Base-by-base conservation (phyloP, 2,888 invertebrate genomes). In the Lacanobia wlatinum region DNA sequence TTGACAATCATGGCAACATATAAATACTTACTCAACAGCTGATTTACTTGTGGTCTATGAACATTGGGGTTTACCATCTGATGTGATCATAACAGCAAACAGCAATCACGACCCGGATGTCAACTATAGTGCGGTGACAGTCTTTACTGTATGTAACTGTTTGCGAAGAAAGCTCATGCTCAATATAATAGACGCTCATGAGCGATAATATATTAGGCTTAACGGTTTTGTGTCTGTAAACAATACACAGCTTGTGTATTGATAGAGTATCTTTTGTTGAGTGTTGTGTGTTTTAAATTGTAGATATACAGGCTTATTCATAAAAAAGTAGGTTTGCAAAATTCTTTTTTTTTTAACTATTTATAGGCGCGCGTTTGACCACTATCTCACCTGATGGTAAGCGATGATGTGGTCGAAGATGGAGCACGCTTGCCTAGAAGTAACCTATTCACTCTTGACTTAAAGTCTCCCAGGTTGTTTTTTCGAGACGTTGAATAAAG, bases 181-280 rank as follows among this genome's bases (percentile, higher is more conserved):
- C 46, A 43, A 23, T 60, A 67, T 60, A 60, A 74, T 68, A 55
- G n/a, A 48, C 12, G 34, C 28, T 68, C 48, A 46, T 68, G 53
- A 76, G 21, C 21, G 8, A 66, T 53, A 53, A 53, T 53, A 12
- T 59, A 59, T 40, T 12, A 59, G 52, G 10, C 23, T 53, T 55
- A 48, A 59, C 23, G 40, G 59, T 60, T 60, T 67, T n/a, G 53
- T 67, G 16, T 18, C 40, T 34, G 14, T 18, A 28, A 40, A 43
- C 18, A 59, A 71, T 52, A 16, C 34, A 21, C 6, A 23, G 34
- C n/a, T 46, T 38, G 34, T 52, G 12, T 46, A 18, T 59, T 52
- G 12, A 43, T 50, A 34, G 12, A 16, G 34, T 53, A 65, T n/a
- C 46, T 28, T 21, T 50, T 40, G n/a, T 21, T 21, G 7, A 40